phyloP scores from a whole-genome alignment of 2,113 vertebrate species.

The Lycaon pictus region DNA sequence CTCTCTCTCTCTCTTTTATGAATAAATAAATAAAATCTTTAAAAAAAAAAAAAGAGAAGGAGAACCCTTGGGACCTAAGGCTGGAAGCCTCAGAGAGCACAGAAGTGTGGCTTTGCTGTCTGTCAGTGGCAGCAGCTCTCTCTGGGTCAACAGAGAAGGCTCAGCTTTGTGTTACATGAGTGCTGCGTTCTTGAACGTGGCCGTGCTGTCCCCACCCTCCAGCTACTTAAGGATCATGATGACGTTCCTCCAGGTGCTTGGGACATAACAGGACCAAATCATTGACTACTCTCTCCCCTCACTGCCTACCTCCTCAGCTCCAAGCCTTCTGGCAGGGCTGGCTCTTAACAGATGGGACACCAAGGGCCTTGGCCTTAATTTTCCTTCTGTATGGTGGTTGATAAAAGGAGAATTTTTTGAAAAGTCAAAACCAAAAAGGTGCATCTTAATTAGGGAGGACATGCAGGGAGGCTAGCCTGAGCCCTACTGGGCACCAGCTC shows the following conservation, averaged over 20 bases:
- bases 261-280: not conserved
- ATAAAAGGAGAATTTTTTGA: not conserved
- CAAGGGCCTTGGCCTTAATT: not conserved
- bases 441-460: constrained; percentile 37
- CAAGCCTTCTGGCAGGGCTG: not conserved
- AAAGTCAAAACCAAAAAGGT: constrained; percentile 58
- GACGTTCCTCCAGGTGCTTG: not conserved
- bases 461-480: not conserved
- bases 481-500: constrained; percentile 19
- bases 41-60: not conserved
- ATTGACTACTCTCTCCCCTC: not conserved
- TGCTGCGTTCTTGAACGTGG: not conserved
- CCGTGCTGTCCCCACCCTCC: not conserved
- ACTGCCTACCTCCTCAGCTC: not conserved
- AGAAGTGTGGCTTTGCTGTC: not conserved
- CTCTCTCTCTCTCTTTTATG: no score
- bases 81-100: not conserved
- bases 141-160: not conserved
- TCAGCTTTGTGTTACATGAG: not conserved
- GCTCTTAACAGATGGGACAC: not conserved
- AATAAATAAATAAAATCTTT: no score
- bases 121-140: not conserved
- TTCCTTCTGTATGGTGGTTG: not conserved
- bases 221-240: not conserved
- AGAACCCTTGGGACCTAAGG: not conserved